Evolutionary conservation across 2,888 invertebrate genomes (phyloP).

Genomic region (Ophion ventricosus): DNA sequence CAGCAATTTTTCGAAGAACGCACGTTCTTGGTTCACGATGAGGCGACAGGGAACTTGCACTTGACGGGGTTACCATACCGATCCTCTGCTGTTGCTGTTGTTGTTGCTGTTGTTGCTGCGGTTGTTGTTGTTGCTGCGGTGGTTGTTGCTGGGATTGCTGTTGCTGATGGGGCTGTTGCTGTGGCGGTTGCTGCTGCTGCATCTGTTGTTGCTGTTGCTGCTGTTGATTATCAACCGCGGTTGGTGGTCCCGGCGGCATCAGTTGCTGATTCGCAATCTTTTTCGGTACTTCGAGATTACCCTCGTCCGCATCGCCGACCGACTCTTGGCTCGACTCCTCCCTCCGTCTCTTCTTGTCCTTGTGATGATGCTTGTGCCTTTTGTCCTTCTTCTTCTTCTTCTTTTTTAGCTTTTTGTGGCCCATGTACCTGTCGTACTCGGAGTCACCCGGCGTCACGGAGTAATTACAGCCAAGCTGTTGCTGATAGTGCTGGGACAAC

Average conservation of each 20-base stretch:
- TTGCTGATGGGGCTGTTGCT: conserved; percentile 23
- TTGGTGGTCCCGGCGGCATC: conserved; percentile 70
- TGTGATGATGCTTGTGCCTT: conserved; percentile 90
- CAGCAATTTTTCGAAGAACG: conserved; percentile 91
- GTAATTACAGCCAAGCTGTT: conserved; percentile 81
- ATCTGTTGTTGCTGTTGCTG: conserved; percentile 22
- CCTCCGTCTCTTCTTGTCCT: conserved; percentile 86
- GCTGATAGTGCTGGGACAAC: conserved; percentile 80
- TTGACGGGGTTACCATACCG: conserved; percentile 62
- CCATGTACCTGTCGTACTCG: conserved; percentile 80
- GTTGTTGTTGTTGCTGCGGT: conserved; percentile 27
- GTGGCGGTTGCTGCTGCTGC: conserved; percentile 14
- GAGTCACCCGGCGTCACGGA: conserved; percentile 79
- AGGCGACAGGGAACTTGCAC: conserved; percentile 83
- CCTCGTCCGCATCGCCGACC: conserved; percentile 85
- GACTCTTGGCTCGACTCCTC: conserved; percentile 87
- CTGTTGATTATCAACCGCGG: conserved; percentile 35
- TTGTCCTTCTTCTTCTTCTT: conserved; percentile 92
- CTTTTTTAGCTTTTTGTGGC: conserved; percentile 90
- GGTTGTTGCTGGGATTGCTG: conserved; percentile 15
- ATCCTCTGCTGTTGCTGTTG: conserved; percentile 69
- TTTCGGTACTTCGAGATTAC: conserved; percentile 80
- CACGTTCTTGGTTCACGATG: conserved; percentile 91
- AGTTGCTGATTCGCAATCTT: conserved; percentile 77
- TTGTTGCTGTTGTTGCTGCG: conserved; percentile 17